Base-by-base conservation (phyloP, 2,797 vertebrate species). In the Scarus forsteni region DNA sequence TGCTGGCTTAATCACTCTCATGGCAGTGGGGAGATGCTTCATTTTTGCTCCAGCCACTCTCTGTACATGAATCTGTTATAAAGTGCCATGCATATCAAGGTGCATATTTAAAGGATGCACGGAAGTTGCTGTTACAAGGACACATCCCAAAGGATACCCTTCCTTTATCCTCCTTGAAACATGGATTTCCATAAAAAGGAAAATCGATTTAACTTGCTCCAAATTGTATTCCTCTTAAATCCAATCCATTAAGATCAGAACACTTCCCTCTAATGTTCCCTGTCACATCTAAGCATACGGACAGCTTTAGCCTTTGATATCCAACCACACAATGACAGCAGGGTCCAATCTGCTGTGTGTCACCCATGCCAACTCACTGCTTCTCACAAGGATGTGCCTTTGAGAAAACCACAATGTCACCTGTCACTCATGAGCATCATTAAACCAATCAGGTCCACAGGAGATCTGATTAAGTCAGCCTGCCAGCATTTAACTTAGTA, bases 401-500 rank as follows among this genome's bases (percentile, higher is more conserved):
- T 85, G 81, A 85, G 68, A 75, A 27, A 81, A 81, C 45, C 34
- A 73, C 85, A 92, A 92, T 85, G 89, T 92, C 89, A 90, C 79
- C 89, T 87, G 89, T 89, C 92, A 89, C 70, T 92, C 86, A 89
- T 1, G 36, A 69, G 46, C 57, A 18, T 61, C 69, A 66, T 85
- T 84, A 84, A 76, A 74, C 59, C 79, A 75, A 79, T 73, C 58
- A 75, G 70, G 42, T 60, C 73, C 66, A 62, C 8, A 15, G 54
- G 81, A 83, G 86, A 89, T 90, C 73, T 75, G 83, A 90, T 89
- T 89, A 87, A 67, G 61, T 54, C 43, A 68, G 48, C 38, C 72
- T 60, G 83, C 58, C 68, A 66, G 83, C 75, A 42, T 84, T 87
- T 77, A 79, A 65, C 80, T 79, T 70, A 73, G 66, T 72, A 46